Conservation (phyloP, 2,888 invertebrate genomes). For the Cheilosia pagana region DNA sequence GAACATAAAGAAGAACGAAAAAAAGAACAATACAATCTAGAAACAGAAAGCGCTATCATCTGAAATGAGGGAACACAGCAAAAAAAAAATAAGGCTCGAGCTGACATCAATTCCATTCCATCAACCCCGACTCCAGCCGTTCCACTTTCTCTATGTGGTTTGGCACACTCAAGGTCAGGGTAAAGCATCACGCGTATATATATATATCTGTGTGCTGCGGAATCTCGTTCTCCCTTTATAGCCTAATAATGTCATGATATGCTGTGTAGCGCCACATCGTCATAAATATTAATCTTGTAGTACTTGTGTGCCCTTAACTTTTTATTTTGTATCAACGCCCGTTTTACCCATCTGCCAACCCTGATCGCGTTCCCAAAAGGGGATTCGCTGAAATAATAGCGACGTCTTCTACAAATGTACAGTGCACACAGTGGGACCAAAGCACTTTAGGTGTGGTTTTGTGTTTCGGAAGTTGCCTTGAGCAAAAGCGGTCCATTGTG, state of each 20-base stretch:
- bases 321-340: constrained; percentile 46
- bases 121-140: constrained; percentile 33
- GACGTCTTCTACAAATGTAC: not conserved
- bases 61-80: constrained; percentile 11
- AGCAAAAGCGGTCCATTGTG: too few relatives aligned
- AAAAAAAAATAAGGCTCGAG: not conserved
- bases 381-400: not conserved
- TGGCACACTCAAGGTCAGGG: constrained; percentile 62
- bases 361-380: not conserved
- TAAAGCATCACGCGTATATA: constrained; percentile 11
- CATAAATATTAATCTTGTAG: constrained; percentile 63
- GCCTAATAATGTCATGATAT: constrained; percentile 64
- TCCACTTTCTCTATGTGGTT: constrained; percentile 22
- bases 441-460: too few relatives aligned
- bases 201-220: not conserved
- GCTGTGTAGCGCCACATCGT: constrained; percentile 49
- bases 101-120: constrained; percentile 49
- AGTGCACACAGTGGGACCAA: constrained; percentile 10
- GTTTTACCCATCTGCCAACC: constrained; percentile 32
- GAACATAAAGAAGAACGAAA: not conserved
- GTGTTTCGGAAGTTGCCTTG: too few relatives aligned
- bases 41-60: constrained; percentile 19
- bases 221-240: constrained; percentile 33
- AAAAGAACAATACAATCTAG: not conserved
- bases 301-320: constrained; percentile 32